A percentile compares a stretch with the other conserved stretches of the same genome.
Conservation (phyloP, 1,140 invertebrate genomes). For the Papilio aristodemus region DNA sequence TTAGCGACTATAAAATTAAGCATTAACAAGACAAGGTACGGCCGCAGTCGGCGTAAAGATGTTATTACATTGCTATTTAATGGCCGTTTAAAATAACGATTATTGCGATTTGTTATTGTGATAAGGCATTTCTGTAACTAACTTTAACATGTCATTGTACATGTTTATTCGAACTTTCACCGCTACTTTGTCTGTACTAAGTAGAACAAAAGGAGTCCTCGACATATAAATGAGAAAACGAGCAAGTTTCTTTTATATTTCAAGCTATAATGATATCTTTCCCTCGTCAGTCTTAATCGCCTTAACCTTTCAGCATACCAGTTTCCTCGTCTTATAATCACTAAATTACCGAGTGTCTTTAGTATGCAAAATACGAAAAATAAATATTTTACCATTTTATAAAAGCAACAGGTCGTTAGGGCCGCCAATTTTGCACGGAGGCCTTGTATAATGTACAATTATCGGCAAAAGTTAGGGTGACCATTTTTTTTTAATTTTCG, state of each 20-base stretch:
- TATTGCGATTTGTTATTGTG: background rate
- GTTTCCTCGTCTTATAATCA: conserved; percentile 53
- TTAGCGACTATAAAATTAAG: conserved; percentile 1
- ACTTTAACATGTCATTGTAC: background rate
- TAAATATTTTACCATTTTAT: conserved; percentile 64
- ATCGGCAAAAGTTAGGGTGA: conserved; percentile 32
- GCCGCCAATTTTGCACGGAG: conserved; percentile 48
- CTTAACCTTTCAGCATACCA: conserved; percentile 21
- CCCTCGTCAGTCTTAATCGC: conserved; percentile 16
- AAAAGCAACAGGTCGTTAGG: conserved; percentile 47
- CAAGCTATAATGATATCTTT: background rate
- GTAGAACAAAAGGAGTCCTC: too few relatives aligned
- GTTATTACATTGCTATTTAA: conserved; percentile 11
- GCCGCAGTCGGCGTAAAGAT: background rate
- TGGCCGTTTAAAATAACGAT: conserved; percentile 11
- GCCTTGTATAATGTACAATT: conserved; percentile 43
- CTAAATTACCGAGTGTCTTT: conserved; percentile 59
- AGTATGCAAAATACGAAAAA: conserved; percentile 64
- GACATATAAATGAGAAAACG: too few relatives aligned
- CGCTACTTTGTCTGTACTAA: too few relatives aligned
- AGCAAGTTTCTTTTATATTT: background rate
- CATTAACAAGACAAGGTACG: conserved; percentile 1
- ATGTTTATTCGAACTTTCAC: background rate
- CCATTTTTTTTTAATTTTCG: background rate
- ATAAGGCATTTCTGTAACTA: background rate